Evolutionary conservation across 2,113 vertebrate species (phyloP), one percentile per base, ranked within the genome.

Genomic region (Carassius gibelio): DNA sequence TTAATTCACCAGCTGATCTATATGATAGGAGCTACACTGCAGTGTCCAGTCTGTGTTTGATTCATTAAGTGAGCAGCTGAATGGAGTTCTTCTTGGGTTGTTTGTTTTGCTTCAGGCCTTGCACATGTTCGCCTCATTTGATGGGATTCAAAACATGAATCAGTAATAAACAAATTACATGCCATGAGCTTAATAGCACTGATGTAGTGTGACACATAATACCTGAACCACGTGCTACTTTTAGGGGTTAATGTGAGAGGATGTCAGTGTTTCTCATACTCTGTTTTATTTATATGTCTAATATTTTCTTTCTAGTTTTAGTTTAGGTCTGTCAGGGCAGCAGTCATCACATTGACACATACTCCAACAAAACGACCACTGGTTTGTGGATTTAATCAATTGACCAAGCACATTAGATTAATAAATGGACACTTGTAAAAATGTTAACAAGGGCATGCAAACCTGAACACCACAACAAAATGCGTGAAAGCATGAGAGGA

Each of bases 141-240:
- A 45, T 34, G 26, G 17, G 79, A 50, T 81, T 68, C 62, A 81
- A 19, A 19, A 4, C 42, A 4, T 34, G 23, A 81, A 52, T 81
- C n/a, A 19, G 59, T 81, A 17, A 80, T 80, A 64, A 68, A 68
- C 26, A 1, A 17, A 68, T 81, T 81, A 81, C 15, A 36, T 1
- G 10, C 15, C 14, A 75, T 75, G 74, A 64, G 77, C 21, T 42
- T 42, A 45, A 62, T 15, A 79, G 57, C 3, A 7, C 57, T 80
- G 77, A 81, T 81, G 78, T 4, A 21, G 36, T 81, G 38, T 5
- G 71, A 74, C 69, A 61, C 76, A 59, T 79, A 36, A 8, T 30
- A 15, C 23, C 14, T 30, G 3, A 48, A 66, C 52, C 42, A 68
- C 79, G 68, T 68, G 79, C 5, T 61, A n/a, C 9, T 42, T 38